Evolutionary conservation across 2,113 vertebrate genomes (phyloP).

Genomic region (Pseudorectes ferrugineus): DNA sequence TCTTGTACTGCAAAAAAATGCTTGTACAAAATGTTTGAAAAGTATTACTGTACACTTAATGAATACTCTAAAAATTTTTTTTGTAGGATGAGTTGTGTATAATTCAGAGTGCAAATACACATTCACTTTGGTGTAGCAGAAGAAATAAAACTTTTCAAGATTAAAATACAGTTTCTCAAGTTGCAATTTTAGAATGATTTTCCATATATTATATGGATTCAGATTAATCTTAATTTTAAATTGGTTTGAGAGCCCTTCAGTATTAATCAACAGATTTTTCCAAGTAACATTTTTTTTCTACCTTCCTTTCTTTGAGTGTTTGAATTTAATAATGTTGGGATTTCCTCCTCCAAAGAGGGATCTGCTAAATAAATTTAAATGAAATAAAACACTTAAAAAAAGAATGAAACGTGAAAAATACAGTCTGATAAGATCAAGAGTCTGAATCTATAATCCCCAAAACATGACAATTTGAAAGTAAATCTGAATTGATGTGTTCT

Average conservation of each 20-base stretch:
- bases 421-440: not conserved
- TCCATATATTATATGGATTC: not conserved
- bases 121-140: not conserved
- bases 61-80: not conserved
- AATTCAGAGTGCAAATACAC: not conserved
- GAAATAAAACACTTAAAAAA: not conserved
- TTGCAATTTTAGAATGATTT: not conserved
- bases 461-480: not conserved
- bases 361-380: constrained; percentile 41
- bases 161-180: constrained; percentile 9
- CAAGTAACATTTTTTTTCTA: not conserved
- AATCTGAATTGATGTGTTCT: not conserved
- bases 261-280: constrained; percentile 40
- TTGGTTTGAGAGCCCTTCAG: not conserved
- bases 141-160: not conserved
- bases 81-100: not conserved
- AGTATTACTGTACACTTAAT: not conserved
- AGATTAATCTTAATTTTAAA: constrained; percentile 39
- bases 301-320: not conserved
- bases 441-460: not conserved
- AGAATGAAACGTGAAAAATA: not conserved
- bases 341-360: constrained; percentile 18
- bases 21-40: not conserved
- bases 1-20: not conserved
- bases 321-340: constrained; percentile 40